phyloP scores from a whole-genome alignment of 2,113 vertebrate genomes.

The Rhinolophus sinicus region DNA sequence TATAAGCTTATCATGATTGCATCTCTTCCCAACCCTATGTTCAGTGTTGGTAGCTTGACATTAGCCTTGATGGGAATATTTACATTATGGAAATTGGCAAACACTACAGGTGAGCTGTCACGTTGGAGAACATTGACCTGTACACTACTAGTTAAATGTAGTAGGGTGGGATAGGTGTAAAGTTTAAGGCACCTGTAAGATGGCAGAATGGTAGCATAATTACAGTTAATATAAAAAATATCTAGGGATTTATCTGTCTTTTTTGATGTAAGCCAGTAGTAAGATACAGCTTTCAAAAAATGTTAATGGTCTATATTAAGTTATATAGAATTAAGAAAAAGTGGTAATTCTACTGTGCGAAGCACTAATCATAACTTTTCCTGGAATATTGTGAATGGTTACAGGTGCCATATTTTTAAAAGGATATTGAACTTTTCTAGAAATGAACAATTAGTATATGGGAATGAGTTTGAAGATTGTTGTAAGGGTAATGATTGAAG shows the following conservation, averaged over 20 bases:
- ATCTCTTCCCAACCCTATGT: neutral
- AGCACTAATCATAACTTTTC: neutral
- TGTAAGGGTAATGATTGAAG: neutral
- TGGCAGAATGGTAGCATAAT: neutral
- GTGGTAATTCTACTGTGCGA: neutral
- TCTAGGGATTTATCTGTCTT: neutral
- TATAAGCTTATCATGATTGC: neutral
- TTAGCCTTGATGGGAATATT: neutral
- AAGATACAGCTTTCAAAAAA: constrained; percentile 8
- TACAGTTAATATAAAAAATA: neutral
- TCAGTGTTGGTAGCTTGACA: constrained; percentile 36
- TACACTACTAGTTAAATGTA: neutral
- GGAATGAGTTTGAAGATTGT: neutral
- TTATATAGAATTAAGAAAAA: constrained; percentile 7
- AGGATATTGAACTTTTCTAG: neutral
- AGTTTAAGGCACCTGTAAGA: neutral
- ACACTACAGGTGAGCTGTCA: neutral
- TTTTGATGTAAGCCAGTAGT: neutral
- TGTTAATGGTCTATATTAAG: neutral
- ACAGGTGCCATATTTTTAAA: neutral
- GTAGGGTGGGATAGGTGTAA: neutral
- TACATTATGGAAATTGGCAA: neutral
- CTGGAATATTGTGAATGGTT: neutral
- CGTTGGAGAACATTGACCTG: neutral
- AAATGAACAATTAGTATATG: neutral